phyloP scores from a whole-genome alignment of 2,888 invertebrate species.

The Phortica magna region DNA sequence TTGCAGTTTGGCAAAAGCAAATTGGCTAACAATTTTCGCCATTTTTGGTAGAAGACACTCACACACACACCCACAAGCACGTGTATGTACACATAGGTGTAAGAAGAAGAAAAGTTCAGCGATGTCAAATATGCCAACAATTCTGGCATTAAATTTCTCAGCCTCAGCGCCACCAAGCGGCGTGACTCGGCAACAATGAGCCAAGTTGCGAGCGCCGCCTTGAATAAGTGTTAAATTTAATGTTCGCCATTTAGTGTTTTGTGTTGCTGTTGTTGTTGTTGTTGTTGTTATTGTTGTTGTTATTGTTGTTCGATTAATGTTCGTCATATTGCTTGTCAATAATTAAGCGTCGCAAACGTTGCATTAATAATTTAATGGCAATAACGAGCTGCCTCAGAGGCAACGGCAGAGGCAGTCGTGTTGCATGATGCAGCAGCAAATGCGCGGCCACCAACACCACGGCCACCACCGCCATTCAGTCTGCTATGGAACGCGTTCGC shows the following conservation, averaged over 20 bases:
- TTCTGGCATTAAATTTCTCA: background rate
- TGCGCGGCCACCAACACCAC: background rate
- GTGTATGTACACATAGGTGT: background rate
- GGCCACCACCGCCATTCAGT: background rate
- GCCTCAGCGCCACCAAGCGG: background rate
- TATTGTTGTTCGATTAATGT: background rate
- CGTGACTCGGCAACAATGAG: no score
- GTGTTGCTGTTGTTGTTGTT: constrained; percentile 1
- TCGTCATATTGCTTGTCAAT: background rate
- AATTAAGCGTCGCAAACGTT: constrained; percentile 13
- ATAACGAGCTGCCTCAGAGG: background rate
- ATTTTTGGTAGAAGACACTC: background rate
- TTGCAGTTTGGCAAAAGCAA: constrained; percentile 11
- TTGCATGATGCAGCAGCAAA: constrained; percentile 24
- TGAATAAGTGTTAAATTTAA: constrained; percentile 12
- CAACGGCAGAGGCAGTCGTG: background rate
- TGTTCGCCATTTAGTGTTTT: background rate
- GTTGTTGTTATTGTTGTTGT: constrained; percentile 15
- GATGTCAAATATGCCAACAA: background rate
- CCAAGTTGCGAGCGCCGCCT: background rate
- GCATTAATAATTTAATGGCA: constrained; percentile 12
- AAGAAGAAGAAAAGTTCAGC: background rate
- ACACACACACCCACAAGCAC: background rate
- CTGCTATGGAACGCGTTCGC: background rate
- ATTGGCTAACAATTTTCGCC: background rate